phyloP scores from a whole-genome alignment of 2,113 vertebrate genomes.

The Pteruthius melanotis region DNA sequence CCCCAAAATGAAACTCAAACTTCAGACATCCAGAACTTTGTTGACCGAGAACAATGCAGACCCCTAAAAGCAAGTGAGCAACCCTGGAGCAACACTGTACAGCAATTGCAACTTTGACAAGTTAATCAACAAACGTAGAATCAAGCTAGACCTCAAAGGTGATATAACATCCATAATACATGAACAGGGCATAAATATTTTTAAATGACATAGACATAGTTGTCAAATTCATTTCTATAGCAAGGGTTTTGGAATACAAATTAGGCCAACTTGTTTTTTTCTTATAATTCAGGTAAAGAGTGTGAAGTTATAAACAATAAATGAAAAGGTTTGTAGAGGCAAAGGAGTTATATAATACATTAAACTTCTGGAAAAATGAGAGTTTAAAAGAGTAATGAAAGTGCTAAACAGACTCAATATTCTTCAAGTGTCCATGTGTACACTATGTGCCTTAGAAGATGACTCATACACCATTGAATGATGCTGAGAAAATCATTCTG shows the following conservation, averaged over 20 bases:
- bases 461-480: background rate
- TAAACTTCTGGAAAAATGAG: background rate
- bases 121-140: background rate
- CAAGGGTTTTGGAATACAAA: background rate
- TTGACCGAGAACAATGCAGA: background rate
- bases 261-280: background rate
- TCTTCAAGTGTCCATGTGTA: background rate
- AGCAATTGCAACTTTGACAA: background rate
- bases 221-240: slow-evolving; percentile 1
- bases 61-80: background rate
- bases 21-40: background rate
- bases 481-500: background rate
- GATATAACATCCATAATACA: background rate
- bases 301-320: background rate
- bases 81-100: background rate
- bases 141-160: background rate
- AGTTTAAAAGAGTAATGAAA: background rate
- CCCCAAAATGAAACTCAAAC: background rate
- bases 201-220: background rate
- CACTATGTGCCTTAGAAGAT: background rate
- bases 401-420: background rate
- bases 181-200: slow-evolving; percentile 6
- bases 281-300: background rate
- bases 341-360: background rate
- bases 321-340: background rate